Evolutionary conservation across 2,797 vertebrate species (phyloP), one percentile per base, ranked within the genome.

Genomic region (Erpetoichthys calabaricus): DNA sequence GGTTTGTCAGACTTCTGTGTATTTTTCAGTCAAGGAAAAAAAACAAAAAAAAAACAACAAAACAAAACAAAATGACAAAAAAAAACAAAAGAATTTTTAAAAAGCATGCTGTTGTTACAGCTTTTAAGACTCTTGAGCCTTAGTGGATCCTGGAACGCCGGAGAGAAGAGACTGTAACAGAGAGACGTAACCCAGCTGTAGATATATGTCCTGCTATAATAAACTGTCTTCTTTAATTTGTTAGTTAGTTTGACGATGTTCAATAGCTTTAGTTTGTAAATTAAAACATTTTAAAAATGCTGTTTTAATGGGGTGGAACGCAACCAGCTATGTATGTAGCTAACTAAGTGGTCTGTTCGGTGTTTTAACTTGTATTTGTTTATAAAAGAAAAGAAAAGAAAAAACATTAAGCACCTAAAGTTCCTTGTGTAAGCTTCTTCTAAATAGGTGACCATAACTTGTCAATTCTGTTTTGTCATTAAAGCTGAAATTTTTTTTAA

Each of bases 351-450:
- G 85, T 89, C 88, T 95, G 91, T 94, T 91, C 85, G 91, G 89
- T 97, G 90, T 97, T 90, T 86, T 94, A 92, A 91, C 82, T 85
- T 97, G 94, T 97, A 92, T 94, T 92, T 98, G 93, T 97, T 94
- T 75, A 84, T 86, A 85, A 82, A 74, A 74, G 84, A 80, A 84
- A 83, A 85, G 86, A 85, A 25, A 25, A 25, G 25, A 25, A 25
- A 25, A 25, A 25, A 25, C 25, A 25, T 25, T 25, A 25, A 73
- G 78, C 81, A 88, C 89, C 89, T 91, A 93, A 89, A 86, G 81
- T 81, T 78, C 82, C 75, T 81, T 94, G 92, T 97, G 89, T 87
- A 92, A 91, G 89, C 84, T 88, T 93, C 80, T 25, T 87, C 89
- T 97, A 96, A 98, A 94, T 93, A 96, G 88, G 87, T 88, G 84